These are phyloP conservation scores for Diarsia rubi DNA, from an alignment of 2,888 invertebrate genomes.

Conservation along the genomic window DNA sequence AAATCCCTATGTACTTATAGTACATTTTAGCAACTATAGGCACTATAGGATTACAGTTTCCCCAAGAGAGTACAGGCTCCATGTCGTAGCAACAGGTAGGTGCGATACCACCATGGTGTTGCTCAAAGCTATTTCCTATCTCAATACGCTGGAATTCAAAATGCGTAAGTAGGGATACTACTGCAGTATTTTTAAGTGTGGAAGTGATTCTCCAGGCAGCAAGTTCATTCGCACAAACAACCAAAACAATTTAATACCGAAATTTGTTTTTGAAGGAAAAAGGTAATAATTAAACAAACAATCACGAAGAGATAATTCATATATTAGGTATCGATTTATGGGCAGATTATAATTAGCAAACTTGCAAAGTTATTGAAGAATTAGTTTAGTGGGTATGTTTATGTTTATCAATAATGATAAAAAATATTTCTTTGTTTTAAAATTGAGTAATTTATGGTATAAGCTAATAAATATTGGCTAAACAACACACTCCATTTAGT, in stretches of 20 bases:
- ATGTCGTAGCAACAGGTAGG: conserved; percentile 55
- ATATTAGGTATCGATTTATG: neutral
- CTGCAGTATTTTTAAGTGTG: neutral
- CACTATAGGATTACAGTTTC: conserved; percentile 6
- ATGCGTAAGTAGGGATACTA: neutral
- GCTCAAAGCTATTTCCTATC: neutral
- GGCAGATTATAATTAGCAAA: neutral
- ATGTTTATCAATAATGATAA: too few species aligned
- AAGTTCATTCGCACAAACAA: neutral
- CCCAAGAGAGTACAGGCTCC: conserved; percentile 2
- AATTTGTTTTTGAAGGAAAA: neutral
- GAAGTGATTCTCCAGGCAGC: neutral
- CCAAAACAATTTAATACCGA: neutral
- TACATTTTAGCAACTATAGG: neutral
- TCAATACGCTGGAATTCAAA: neutral
- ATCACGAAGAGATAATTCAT: neutral
- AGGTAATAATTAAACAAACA: neutral
- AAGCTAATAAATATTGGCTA: neutral
- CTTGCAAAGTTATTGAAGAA: neutral
- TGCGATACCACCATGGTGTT: conserved; percentile 12
- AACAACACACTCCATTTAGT: neutral
- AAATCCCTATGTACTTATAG: neutral
- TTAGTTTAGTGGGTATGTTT: neutral
- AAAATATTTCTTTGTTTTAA: neutral
- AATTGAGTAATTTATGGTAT: neutral